These are phyloP conservation scores for Rhinoderma darwinii DNA, from an alignment of 2,113 vertebrate species.

Conservation along the genomic window DNA sequence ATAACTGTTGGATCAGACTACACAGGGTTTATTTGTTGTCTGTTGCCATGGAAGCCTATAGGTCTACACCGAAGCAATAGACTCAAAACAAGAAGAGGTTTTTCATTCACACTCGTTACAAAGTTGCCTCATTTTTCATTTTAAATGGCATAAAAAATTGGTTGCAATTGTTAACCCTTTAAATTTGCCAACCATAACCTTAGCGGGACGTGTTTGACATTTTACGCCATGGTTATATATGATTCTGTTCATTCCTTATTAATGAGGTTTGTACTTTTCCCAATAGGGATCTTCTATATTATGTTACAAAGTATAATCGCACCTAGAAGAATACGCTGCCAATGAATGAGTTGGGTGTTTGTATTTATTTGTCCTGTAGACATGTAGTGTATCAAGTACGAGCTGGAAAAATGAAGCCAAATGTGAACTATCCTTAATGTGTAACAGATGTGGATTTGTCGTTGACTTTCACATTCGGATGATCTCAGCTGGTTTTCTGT, in stretches of 20 bases:
- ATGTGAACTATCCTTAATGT: conserved; percentile 34
- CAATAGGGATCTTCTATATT: background rate
- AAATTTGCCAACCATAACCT: background rate
- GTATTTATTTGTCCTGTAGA: conserved; percentile 25
- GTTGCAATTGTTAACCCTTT: background rate
- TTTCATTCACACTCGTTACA: too few relatives aligned
- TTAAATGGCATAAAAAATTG: background rate
- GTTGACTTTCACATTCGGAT: conserved; percentile 34
- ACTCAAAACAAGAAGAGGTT: background rate
- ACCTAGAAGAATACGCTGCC: background rate
- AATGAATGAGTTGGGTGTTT: background rate
- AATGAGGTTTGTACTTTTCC: background rate
- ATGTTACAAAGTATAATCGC: background rate
- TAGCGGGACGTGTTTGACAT: background rate
- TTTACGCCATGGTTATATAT: background rate
- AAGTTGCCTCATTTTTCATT: background rate
- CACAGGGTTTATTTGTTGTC: too few relatives aligned
- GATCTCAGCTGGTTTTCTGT: conserved; percentile 51
- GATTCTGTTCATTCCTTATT: background rate
- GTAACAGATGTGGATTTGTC: conserved; percentile 52
- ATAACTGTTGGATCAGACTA: too few relatives aligned
- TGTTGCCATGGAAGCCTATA: too few relatives aligned
- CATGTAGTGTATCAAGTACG: background rate
- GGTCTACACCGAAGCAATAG: too few relatives aligned
- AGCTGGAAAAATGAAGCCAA: conserved; percentile 41